Conservation (phyloP, 2,888 invertebrate genomes). For the Andrena haemorrhoa region DNA sequence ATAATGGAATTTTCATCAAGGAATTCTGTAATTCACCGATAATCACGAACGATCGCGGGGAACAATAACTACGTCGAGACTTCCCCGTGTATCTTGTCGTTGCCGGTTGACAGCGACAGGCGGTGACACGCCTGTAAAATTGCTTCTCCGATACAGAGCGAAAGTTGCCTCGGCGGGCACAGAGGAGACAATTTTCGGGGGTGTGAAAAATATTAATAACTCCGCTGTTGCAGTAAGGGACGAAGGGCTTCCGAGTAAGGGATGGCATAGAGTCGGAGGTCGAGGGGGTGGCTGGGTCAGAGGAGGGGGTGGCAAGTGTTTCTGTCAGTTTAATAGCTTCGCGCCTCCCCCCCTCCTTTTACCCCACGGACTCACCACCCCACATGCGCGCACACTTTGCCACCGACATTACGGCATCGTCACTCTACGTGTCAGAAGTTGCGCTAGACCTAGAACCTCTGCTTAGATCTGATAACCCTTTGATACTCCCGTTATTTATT, state of each 20-base stretch:
- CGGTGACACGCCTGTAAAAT: slow-evolving; percentile 81
- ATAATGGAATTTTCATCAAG: slow-evolving; percentile 5
- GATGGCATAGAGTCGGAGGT: slow-evolving; percentile 73
- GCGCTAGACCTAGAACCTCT: slow-evolving; percentile 75
- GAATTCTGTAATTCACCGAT: slow-evolving; percentile 6
- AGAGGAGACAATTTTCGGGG: slow-evolving; percentile 81
- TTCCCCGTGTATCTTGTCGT: slow-evolving; percentile 64
- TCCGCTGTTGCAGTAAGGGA: slow-evolving; percentile 73
- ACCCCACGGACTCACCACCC: slow-evolving; percentile 65
- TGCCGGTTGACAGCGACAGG: slow-evolving; percentile 78
- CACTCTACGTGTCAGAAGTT: slow-evolving; percentile 84
- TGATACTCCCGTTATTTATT: slow-evolving; percentile 79
- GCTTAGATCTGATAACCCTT: slow-evolving; percentile 83
- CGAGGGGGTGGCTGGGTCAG: slow-evolving; percentile 62
- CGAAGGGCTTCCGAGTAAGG: slow-evolving; percentile 75
- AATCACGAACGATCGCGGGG: slow-evolving; percentile 15
- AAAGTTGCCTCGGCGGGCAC: slow-evolving; percentile 60
- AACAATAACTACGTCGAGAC: slow-evolving; percentile 28
- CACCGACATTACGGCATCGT: slow-evolving; percentile 83
- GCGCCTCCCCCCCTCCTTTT: slow-evolving; percentile 72
- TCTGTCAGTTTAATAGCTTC: slow-evolving; percentile 85
- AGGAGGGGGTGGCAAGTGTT: slow-evolving; percentile 84
- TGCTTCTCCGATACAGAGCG: slow-evolving; percentile 68
- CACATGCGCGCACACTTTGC: slow-evolving; percentile 74
- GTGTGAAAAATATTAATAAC: slow-evolving; percentile 84